A percentile compares a stretch with the other conserved stretches of the same genome.
Conservation (phyloP, 2,113 vertebrate genomes). For the Labeo rohita region DNA sequence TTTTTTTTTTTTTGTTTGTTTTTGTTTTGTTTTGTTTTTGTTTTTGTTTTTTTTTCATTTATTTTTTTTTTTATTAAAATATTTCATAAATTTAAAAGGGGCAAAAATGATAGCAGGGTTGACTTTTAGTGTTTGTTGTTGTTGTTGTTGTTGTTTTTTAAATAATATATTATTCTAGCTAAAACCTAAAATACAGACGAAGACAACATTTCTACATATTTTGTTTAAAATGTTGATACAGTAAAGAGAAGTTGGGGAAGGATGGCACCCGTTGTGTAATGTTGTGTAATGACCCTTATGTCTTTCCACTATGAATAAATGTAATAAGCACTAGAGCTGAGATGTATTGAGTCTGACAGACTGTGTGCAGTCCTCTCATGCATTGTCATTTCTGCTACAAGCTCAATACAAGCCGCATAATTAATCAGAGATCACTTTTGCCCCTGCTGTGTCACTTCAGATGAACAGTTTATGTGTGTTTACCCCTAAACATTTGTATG, state of each 20-base stretch:
- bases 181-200: too few species aligned
- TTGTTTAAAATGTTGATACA: background rate
- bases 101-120: background rate
- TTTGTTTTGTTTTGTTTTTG: too few species aligned
- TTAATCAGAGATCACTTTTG: background rate
- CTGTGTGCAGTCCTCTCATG: background rate
- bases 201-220: too few species aligned
- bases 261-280: background rate
- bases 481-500: background rate
- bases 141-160: too few species aligned
- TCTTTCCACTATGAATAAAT: constrained; percentile 5
- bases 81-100: background rate
- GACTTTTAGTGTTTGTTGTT: background rate
- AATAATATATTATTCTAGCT: too few species aligned
- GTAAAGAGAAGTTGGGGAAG: background rate
- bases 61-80: too few species aligned
- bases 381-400: background rate
- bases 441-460: background rate
- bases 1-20: too few species aligned
- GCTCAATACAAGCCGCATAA: background rate
- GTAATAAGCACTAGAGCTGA: background rate
- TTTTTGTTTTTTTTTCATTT: too few species aligned
- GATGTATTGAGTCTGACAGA: background rate
- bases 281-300: background rate
- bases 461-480: background rate